Base-by-base conservation (phyloP, 2,888 invertebrate genomes). In the Oxyteleia sp. region DNA sequence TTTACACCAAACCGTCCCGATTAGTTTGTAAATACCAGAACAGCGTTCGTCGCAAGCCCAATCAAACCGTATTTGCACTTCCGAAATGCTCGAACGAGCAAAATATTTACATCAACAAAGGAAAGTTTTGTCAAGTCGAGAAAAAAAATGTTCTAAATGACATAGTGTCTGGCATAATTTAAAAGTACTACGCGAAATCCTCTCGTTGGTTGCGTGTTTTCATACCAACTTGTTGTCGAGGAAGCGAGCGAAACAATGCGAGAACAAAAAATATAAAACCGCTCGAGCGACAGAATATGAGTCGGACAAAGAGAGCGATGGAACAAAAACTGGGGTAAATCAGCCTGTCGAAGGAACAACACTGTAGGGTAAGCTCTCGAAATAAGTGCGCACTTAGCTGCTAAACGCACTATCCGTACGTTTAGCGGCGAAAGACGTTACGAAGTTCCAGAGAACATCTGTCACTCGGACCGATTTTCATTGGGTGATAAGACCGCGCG, bases 401-500 rank as follows among this genome's bases (percentile, higher is more conserved):
- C n/a, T n/a, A n/a, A n/a, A n/a, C n/a, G n/a, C n/a, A n/a, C n/a
- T n/a, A 68, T 80, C 45, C 59, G 61, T 72, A 59, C 59, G 59
- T 72, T 81, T 61, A 74, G 66, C 57, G 43, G 61, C 53, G 74
- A 74, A 75, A 45, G 68, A 81, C 69, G 72, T 72, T 66, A 57
- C 61, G 87, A 86, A 87, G 85, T 88, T 89, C 87, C 75, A 76
- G 85, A 82, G 85, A 89, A 87, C 89, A 89, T 89, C 89, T 89
- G 89, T 88, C 88, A 80, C 86, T 84, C 85, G 86, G 87, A 87
- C 88, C 86, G 89, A 89, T 89, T 85, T 88, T 85, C 87, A 87
- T 71, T 87, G 84, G 83, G 82, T 87, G 89, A 89, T 89, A 89
- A 89, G 88, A 86, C 87, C 84, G 53, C 64, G 66, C 41, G 64